Evolutionary conservation across 2,113 vertebrate genomes (phyloP).

Genomic region (Centropus unirufus): DNA sequence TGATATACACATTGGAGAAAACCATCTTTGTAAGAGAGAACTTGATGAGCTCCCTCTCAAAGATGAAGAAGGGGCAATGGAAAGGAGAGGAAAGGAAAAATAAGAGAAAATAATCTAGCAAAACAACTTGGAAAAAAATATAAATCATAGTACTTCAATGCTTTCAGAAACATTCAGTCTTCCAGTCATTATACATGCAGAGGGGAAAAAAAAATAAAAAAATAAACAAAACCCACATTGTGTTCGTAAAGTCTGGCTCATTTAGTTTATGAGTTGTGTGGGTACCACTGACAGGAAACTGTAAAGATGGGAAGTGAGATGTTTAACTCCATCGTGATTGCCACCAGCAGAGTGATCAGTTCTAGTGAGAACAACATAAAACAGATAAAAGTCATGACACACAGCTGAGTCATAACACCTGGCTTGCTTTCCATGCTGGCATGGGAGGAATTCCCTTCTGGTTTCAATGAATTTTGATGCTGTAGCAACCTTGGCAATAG

Average conservation of each 20-base stretch:
- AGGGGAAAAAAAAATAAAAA: too few species aligned
- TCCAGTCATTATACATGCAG: not conserved
- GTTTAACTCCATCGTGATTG: accelerated
- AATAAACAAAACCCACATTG: too few species aligned
- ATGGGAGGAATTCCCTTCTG: not conserved
- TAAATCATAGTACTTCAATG: not conserved
- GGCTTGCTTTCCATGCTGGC: accelerated
- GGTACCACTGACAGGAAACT: not conserved
- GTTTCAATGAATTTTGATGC: not conserved
- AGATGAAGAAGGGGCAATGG: not conserved
- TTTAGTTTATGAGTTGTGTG: not conserved
- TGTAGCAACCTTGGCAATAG: not conserved
- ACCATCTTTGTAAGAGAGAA: not conserved
- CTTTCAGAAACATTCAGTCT: not conserved
- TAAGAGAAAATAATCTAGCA: not conserved
- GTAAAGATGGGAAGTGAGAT: accelerated
- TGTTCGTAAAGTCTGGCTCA: not conserved
- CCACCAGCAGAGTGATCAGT: not conserved
- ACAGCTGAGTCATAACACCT: not conserved
- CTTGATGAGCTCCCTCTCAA: not conserved
- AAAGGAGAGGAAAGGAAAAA: not conserved
- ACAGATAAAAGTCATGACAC: not conserved
- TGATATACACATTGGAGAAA: not conserved
- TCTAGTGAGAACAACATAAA: not conserved
- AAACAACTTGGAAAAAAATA: not conserved